Percentiles rank a stretch among this genome's conserved stretches.
phyloP scores from a whole-genome alignment of 1,140 invertebrate genomes.

The Drosophila paulistorum region DNA sequence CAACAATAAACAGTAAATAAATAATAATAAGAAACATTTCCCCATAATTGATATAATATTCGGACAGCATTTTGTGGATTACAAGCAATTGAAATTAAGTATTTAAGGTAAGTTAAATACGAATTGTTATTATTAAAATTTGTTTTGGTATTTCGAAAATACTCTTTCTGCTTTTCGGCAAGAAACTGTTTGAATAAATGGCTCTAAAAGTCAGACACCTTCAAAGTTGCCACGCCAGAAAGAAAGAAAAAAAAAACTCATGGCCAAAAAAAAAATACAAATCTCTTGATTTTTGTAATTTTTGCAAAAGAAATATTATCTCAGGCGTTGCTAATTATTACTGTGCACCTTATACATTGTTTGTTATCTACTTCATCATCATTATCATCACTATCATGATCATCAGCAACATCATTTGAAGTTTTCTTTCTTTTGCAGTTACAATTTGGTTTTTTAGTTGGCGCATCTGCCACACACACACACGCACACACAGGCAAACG shows the following conservation, averaged over 20 bases:
- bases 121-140: too few relatives aligned
- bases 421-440: constrained; percentile 34
- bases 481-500: not conserved
- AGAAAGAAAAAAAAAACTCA: constrained; percentile 25
- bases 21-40: not conserved
- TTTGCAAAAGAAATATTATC: constrained; percentile 68
- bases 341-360: constrained; percentile 52
- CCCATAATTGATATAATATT: constrained; percentile 1
- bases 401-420: constrained; percentile 7
- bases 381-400: constrained; percentile 11
- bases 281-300: constrained; percentile 13
- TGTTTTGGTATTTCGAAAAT: too few relatives aligned
- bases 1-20: too few relatives aligned
- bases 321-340: constrained; percentile 79
- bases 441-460: constrained; percentile 42
- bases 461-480: constrained; percentile 48
- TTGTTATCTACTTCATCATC: constrained; percentile 32
- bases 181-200: not conserved
- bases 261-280: constrained; percentile 26
- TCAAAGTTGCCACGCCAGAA: constrained; percentile 15
- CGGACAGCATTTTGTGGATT: constrained; percentile 40
- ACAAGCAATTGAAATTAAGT: constrained; percentile 23
- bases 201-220: constrained; percentile 33
- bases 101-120: constrained; percentile 39
- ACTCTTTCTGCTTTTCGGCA: too few relatives aligned